These are phyloP conservation scores for Eremophila alpestris DNA, from an alignment of 2,797 vertebrate genomes.

Conservation along the genomic window DNA sequence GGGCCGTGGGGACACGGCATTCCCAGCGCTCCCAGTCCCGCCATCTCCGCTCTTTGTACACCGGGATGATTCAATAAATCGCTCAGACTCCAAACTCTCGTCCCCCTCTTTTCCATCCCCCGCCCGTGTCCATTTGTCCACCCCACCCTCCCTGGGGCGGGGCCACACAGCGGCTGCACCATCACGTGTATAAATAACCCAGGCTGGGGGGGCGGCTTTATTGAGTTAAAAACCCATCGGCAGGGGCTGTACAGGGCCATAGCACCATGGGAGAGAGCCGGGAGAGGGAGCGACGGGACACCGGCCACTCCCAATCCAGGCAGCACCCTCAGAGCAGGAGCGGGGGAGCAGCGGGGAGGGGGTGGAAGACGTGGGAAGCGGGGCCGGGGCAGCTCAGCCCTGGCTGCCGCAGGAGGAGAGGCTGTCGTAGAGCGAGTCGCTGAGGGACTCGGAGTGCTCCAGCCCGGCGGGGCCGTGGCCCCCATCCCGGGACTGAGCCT, in stretches of 20 bases:
- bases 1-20: conserved; percentile 37
- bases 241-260: conserved; percentile 5
- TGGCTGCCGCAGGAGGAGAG: conserved; percentile 96
- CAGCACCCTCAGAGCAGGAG: not conserved
- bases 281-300: not conserved
- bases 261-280: conserved; percentile 30
- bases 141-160: not conserved
- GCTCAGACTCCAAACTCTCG: conserved; percentile 56
- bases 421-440: conserved; percentile 95
- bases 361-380: not conserved
- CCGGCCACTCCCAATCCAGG: not conserved
- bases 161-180: conserved; percentile 14
- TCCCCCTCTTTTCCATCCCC: not conserved
- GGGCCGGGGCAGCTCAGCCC: conserved; percentile 77
- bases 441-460: conserved; percentile 93
- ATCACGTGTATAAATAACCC: conserved; percentile 67
- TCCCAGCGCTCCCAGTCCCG: conserved; percentile 63
- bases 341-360: not conserved
- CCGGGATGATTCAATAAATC: conserved; percentile 72
- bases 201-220: not conserved
- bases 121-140: not conserved
- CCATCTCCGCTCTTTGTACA: conserved; percentile 76
- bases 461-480: conserved; percentile 84
- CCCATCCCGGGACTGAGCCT: conserved; percentile 83
- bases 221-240: conserved; percentile 42